Evolutionary conservation across 2,113 vertebrate species (phyloP).

Genomic region (Rhombomys opimus): DNA sequence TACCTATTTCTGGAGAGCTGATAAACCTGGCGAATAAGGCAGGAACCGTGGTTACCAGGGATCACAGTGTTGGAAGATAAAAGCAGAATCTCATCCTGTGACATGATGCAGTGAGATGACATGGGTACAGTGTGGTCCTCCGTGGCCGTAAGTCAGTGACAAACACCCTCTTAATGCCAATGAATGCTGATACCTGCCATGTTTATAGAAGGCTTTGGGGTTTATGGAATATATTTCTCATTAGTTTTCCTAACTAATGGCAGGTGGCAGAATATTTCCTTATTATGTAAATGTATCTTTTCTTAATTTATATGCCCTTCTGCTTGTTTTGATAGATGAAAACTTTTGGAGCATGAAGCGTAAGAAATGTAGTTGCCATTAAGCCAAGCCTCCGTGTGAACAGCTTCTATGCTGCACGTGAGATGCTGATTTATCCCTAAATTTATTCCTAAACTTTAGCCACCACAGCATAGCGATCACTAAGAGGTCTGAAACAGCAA

Average conservation of each 20-base stretch:
- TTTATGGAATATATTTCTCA: constrained; percentile 26
- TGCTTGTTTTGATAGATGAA: constrained; percentile 21
- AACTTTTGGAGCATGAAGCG: not conserved
- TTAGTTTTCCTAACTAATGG: not conserved
- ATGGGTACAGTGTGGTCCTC: not conserved
- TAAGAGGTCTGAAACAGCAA: not conserved
- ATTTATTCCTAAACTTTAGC: not conserved
- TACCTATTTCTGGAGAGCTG: not conserved
- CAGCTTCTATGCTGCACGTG: not conserved
- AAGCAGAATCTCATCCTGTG: not conserved
- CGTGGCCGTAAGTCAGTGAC: not conserved
- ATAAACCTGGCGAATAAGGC: not conserved
- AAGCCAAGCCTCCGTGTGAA: not conserved
- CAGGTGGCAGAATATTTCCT: not conserved
- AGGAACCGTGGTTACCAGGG: not conserved
- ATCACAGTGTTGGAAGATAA: not conserved
- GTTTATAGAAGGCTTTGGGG: not conserved
- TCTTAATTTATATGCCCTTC: not conserved
- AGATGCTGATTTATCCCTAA: not conserved
- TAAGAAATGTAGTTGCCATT: not conserved
- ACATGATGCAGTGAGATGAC: not conserved
- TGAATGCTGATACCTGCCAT: not conserved
- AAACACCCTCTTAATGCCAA: not conserved
- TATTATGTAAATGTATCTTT: not conserved
- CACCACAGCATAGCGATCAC: not conserved